Evolutionary conservation across 2,797 vertebrate species (phyloP).

Genomic region (Gila robusta): DNA sequence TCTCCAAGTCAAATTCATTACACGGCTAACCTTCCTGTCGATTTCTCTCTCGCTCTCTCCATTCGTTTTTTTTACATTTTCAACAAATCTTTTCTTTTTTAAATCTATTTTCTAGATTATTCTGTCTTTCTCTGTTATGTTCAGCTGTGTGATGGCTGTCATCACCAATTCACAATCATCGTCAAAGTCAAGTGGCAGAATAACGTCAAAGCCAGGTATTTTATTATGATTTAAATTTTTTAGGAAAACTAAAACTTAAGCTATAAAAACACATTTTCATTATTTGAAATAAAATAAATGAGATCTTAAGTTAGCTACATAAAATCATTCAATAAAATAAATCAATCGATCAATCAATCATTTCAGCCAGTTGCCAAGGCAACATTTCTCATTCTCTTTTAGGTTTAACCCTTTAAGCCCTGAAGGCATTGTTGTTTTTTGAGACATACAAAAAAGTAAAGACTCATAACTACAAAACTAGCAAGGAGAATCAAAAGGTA

Average conservation of each 20-base stretch:
- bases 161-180: background rate
- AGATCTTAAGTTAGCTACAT: no score
- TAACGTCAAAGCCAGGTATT: background rate
- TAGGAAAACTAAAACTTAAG: background rate
- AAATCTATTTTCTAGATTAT: background rate
- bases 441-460: no score
- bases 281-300: background rate
- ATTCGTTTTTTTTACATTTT: background rate
- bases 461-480: no score
- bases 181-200: background rate
- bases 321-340: no score
- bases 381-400: no score
- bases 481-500: no score
- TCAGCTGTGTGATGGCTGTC: conserved; percentile 15
- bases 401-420: no score
- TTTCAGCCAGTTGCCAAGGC: no score
- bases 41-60: background rate
- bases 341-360: no score
- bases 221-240: background rate
- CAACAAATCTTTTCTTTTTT: background rate
- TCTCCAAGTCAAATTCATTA: conserved; percentile 52
- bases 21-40: conserved; percentile 12
- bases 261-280: background rate
- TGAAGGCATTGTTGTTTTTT: no score
- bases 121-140: background rate